phyloP scores from a whole-genome alignment of 2,797 vertebrate genomes.

The Antrozous pallidus region DNA sequence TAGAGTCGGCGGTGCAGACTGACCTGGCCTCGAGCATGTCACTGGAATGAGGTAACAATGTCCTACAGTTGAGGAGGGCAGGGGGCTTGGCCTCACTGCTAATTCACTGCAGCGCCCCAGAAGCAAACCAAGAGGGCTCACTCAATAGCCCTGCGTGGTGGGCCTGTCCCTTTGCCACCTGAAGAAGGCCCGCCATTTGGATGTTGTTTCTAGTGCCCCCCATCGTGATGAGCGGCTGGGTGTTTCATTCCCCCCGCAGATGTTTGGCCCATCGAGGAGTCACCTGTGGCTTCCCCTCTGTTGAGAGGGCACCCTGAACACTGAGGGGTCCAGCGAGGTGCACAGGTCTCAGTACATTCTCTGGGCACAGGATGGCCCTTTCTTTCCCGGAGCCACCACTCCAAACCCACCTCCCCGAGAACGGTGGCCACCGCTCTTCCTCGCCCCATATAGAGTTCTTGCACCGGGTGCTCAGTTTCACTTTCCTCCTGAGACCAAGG shows the following conservation, averaged over 20 bases:
- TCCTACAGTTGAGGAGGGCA: not conserved
- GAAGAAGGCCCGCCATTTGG: not conserved
- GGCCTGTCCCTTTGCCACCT: not conserved
- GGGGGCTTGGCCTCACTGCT: not conserved
- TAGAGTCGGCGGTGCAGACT: too few relatives aligned
- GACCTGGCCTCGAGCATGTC: not conserved
- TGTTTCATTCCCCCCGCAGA: not conserved
- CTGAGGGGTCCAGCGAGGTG: too few relatives aligned
- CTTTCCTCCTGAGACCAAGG: not conserved
- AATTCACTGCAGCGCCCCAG: not conserved
- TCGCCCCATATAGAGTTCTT: not conserved
- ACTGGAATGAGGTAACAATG: rapidly evolving
- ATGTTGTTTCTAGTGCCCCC: not conserved
- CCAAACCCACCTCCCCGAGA: not conserved
- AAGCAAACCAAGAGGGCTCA: not conserved
- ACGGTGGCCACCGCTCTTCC: not conserved
- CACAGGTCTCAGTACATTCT: not conserved
- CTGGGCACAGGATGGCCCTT: too few relatives aligned
- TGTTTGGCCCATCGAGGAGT: not conserved
- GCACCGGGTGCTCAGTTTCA: not conserved
- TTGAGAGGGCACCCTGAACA: not conserved
- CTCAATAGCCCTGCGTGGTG: not conserved
- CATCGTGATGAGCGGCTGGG: not conserved
- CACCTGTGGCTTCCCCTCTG: not conserved
- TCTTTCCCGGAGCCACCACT: not conserved